These are phyloP conservation scores for Trachurus trachurus DNA, from an alignment of 2,797 vertebrate genomes.

Conservation along the genomic window DNA sequence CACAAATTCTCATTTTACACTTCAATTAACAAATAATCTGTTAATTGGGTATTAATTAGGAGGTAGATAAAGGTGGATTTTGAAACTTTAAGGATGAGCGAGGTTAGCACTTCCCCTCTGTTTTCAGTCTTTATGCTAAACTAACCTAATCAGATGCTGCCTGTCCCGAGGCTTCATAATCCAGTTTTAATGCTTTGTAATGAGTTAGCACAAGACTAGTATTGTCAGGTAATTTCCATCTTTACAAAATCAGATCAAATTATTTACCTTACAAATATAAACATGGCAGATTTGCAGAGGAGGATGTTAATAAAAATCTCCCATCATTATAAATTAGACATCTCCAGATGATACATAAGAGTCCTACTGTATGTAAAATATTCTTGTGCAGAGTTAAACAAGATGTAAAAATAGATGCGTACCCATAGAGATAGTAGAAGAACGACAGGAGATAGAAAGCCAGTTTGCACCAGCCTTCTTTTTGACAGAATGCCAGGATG, in stretches of 20 bases:
- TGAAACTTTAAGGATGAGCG: background rate
- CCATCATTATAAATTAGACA: background rate
- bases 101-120: background rate
- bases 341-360: background rate
- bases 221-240: background rate
- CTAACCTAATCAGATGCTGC: background rate
- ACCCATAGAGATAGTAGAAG: constrained; percentile 99
- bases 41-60: background rate
- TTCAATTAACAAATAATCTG: background rate
- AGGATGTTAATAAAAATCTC: background rate
- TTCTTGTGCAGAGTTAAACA: background rate
- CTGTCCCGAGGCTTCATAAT: background rate
- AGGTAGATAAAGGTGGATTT: background rate
- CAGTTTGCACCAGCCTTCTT: constrained; percentile 99
- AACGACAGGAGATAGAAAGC: constrained; percentile 99
- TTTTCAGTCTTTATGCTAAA: background rate
- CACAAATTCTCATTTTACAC: too few relatives aligned
- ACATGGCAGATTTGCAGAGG: background rate
- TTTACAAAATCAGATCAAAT: background rate
- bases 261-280: background rate
- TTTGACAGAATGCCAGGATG: constrained; percentile 99
- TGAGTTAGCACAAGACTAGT: background rate
- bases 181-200: background rate
- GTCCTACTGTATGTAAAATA: too few relatives aligned
- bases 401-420: constrained; percentile 22